phyloP scores from a whole-genome alignment of 35 echinoderm and acorn worm genomes.

The Holothuria glaberrima region DNA sequence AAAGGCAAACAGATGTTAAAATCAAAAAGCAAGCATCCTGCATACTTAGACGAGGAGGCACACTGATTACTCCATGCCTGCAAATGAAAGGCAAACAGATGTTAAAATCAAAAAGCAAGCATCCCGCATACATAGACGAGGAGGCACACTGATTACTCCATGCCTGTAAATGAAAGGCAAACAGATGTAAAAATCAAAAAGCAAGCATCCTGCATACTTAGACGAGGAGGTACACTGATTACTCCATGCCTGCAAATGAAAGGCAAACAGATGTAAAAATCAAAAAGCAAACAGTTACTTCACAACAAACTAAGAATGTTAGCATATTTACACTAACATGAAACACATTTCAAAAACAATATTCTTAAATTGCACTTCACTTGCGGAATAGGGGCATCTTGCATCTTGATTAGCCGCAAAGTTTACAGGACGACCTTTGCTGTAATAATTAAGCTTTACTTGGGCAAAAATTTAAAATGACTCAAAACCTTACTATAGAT shows the following conservation, averaged over 20 bases:
- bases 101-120: not conserved
- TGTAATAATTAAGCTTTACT: too few species aligned
- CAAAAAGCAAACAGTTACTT: not conserved
- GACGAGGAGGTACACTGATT: conserved; percentile 65
- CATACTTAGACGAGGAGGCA: conserved; percentile 73
- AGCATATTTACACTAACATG: too few species aligned
- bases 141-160: conserved; percentile 68
- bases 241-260: conserved; percentile 71
- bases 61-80: conserved; percentile 77
- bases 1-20: too few species aligned
- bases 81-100: not conserved
- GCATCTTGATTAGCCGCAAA: too few species aligned
- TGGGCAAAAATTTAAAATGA: too few species aligned
- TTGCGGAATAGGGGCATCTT: too few species aligned
- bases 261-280: not conserved
- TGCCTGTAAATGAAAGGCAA: conserved; percentile 57
- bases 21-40: conserved; percentile 83
- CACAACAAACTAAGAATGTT: too few species aligned
- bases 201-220: conserved; percentile 83
- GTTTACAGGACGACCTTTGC: too few species aligned
- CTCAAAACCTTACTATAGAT: too few species aligned
- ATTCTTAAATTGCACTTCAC: too few species aligned
- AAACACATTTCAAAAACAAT: too few species aligned
- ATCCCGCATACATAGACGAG: conserved; percentile 67
- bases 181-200: conserved; percentile 58